Evolutionary conservation across 2,888 invertebrate species (phyloP).

Genomic region (Acanthosepion pharaonis): DNA sequence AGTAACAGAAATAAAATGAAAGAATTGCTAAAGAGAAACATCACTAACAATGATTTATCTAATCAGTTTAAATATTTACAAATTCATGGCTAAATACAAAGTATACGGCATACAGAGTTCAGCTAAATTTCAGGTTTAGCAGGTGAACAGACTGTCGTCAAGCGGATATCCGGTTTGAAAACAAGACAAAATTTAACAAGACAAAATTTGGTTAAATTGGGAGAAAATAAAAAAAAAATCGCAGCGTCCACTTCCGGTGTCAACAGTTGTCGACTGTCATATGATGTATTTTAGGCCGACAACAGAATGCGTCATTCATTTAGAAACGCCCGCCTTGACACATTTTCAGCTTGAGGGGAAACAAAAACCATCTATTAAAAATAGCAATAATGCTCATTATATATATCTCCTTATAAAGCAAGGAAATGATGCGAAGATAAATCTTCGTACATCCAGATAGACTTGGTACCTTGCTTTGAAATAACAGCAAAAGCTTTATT

Average conservation of each 20-base stretch:
- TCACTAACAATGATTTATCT: too few relatives aligned
- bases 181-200: not conserved
- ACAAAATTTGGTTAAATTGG: not conserved
- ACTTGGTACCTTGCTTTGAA: too few relatives aligned
- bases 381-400: not conserved
- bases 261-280: not conserved
- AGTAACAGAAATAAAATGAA: too few relatives aligned
- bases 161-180: not conserved
- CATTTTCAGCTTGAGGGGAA: constrained; percentile 17
- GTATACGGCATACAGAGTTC: too few relatives aligned
- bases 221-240: not conserved
- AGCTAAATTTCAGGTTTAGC: not conserved
- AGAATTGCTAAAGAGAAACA: too few relatives aligned
- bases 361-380: not conserved
- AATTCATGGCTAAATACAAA: too few relatives aligned
- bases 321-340: constrained; percentile 33
- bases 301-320: not conserved
- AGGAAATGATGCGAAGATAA: too few relatives aligned
- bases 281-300: constrained; percentile 8
- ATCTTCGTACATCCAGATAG: too few relatives aligned
- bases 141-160: not conserved
- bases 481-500: too few relatives aligned
- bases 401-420: too few relatives aligned
- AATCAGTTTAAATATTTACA: too few relatives aligned
- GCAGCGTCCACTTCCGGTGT: not conserved